A percentile compares a stretch with the other conserved stretches of the same genome.
Conservation (phyloP, 2,113 vertebrate species). For the Clarias magur region DNA sequence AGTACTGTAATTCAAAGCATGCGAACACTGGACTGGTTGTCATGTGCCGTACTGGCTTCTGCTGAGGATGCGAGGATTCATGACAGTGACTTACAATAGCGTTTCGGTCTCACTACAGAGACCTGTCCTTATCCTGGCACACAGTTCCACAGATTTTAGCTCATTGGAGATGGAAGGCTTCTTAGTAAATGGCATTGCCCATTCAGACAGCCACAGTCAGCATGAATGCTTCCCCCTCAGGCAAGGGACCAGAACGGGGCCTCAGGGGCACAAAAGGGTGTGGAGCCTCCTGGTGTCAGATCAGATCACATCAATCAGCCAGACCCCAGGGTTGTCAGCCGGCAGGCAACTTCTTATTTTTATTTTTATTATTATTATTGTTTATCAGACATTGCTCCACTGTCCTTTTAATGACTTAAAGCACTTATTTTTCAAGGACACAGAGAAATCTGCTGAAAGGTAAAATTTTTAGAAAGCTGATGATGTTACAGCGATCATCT, state of each 20-base stretch:
- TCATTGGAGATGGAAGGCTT: neutral
- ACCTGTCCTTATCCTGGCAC: neutral
- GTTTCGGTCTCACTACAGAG: neutral
- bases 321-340: neutral
- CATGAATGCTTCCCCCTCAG: neutral
- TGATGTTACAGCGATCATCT: neutral
- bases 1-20: neutral
- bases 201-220: neutral
- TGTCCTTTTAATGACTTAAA: neutral
- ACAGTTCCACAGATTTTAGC: neutral
- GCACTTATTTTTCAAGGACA: neutral
- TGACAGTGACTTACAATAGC: neutral
- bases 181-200: neutral
- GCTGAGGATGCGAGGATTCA: neutral
- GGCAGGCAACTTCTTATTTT: neutral
- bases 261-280: neutral
- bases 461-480: neutral
- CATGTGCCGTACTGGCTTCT: neutral
- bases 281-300: neutral
- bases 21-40: neutral
- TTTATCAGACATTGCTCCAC: neutral
- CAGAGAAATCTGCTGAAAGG: neutral
- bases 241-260: neutral
- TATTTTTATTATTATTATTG: too few species aligned
- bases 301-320: neutral